Conservation (phyloP, 2,113 vertebrate genomes). For the Saguinus midas region DNA sequence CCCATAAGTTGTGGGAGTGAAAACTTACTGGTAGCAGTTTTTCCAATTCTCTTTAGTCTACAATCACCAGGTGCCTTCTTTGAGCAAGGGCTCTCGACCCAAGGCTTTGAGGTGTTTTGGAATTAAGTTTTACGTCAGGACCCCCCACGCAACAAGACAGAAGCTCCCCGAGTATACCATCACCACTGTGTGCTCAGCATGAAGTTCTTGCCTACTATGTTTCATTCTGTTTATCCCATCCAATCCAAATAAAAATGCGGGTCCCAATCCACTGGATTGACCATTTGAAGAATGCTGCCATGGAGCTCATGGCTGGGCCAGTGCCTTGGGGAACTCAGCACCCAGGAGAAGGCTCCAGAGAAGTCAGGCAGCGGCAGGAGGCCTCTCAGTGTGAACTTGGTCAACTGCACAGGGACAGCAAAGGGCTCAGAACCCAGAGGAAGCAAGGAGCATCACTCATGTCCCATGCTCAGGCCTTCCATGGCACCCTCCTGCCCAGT, state of each 20-base stretch:
- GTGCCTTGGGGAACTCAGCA: background rate
- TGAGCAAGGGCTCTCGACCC: background rate
- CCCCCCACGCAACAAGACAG: background rate
- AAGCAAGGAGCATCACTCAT: background rate
- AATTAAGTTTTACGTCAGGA: background rate
- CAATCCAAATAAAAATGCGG: background rate
- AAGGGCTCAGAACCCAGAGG: background rate
- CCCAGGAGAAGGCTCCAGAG: background rate
- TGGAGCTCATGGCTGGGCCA: background rate
- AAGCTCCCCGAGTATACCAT: background rate
- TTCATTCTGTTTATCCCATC: background rate
- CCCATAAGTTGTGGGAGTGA: background rate
- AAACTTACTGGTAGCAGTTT: background rate
- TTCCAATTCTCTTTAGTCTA: background rate
- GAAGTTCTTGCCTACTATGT: background rate
- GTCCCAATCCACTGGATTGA: background rate
- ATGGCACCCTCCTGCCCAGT: background rate
- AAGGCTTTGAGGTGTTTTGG: background rate
- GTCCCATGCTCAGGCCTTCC: background rate
- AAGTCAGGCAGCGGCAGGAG: background rate
- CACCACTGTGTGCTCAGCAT: background rate
- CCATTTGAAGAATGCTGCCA: background rate
- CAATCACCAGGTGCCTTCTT: background rate
- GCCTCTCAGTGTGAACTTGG: background rate
- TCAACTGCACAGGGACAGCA: background rate